These are phyloP conservation scores for Chelon labrosus DNA, from an alignment of 2,797 vertebrate genomes.

Conservation along the genomic window DNA sequence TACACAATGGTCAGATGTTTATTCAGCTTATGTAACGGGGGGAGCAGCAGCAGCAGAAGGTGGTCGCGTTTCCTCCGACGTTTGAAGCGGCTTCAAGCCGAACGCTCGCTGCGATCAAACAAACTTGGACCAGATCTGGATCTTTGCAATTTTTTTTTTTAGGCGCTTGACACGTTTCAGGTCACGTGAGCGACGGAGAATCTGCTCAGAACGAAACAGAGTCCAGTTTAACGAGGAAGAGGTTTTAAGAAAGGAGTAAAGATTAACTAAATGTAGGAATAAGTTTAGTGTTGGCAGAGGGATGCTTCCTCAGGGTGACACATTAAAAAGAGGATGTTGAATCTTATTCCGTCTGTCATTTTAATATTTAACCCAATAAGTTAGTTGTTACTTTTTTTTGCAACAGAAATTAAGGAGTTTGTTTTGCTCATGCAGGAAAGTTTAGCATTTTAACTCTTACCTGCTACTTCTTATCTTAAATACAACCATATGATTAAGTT, in stretches of 20 bases:
- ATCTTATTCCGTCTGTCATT: neutral
- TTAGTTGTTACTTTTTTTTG: too few relatives aligned
- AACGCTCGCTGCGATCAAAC: neutral
- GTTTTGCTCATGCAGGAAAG: too few relatives aligned
- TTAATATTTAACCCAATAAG: too few relatives aligned
- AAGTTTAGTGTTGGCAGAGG: neutral
- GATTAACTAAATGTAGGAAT: conserved; percentile 39
- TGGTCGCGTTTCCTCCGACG: conserved; percentile 33
- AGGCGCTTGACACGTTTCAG: neutral
- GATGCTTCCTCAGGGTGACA: conserved; percentile 11
- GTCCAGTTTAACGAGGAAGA: neutral
- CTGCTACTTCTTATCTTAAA: too few relatives aligned
- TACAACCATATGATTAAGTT: too few relatives aligned
- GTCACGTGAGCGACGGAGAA: neutral
- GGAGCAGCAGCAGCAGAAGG: conserved; percentile 18
- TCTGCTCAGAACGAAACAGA: neutral
- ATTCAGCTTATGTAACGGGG: conserved; percentile 55
- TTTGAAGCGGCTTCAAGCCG: conserved; percentile 11
- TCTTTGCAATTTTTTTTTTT: neutral
- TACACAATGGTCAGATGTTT: conserved; percentile 58
- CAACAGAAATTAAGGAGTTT: too few relatives aligned
- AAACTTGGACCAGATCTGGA: neutral
- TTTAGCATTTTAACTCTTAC: too few relatives aligned
- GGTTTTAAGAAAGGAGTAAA: conserved; percentile 12
- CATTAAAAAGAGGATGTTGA: conserved; percentile 29